phyloP scores from a whole-genome alignment of 2,797 vertebrate genomes.

The Sebastes elongatus region DNA sequence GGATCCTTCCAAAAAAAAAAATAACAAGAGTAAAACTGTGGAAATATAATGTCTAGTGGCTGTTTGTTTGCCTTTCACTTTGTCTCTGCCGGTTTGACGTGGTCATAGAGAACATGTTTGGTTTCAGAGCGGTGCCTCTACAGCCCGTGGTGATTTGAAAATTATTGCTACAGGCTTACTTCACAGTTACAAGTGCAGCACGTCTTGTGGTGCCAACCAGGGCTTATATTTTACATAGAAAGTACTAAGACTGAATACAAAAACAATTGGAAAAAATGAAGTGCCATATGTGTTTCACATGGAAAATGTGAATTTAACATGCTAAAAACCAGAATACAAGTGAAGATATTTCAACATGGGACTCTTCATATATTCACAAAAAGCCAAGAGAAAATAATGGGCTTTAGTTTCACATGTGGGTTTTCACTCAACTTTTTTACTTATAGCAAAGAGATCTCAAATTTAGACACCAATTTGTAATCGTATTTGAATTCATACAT shows the following conservation, averaged over 20 bases:
- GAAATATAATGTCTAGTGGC: conserved; percentile 46
- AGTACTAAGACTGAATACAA: not conserved
- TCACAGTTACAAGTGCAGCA: not conserved
- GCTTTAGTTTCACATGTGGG: not conserved
- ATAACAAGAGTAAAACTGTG: conserved; percentile 33
- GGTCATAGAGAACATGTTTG: conserved; percentile 1
- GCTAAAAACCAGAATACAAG: not conserved
- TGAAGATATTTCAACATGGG: not conserved
- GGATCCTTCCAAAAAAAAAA: conserved; percentile 38
- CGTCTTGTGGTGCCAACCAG: not conserved
- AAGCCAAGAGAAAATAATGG: not conserved
- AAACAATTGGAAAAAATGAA: not conserved
- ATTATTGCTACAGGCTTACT: conserved; percentile 6
- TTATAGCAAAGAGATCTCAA: not conserved
- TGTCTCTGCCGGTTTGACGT: not conserved
- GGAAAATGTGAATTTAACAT: not conserved
- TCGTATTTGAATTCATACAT: not conserved
- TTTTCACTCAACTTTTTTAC: not conserved
- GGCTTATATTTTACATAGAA: conserved; percentile 10
- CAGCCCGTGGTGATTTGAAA: conserved; percentile 22
- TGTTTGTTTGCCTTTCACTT: conserved; percentile 53
- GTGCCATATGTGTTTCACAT: not conserved
- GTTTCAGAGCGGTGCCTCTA: conserved; percentile 9
- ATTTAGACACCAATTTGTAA: not conserved
- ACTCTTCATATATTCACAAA: not conserved